A percentile compares a stretch with the other conserved stretches of the same genome.
Conservation (phyloP, 2,113 vertebrate species). For the Heterochromis multidens region DNA sequence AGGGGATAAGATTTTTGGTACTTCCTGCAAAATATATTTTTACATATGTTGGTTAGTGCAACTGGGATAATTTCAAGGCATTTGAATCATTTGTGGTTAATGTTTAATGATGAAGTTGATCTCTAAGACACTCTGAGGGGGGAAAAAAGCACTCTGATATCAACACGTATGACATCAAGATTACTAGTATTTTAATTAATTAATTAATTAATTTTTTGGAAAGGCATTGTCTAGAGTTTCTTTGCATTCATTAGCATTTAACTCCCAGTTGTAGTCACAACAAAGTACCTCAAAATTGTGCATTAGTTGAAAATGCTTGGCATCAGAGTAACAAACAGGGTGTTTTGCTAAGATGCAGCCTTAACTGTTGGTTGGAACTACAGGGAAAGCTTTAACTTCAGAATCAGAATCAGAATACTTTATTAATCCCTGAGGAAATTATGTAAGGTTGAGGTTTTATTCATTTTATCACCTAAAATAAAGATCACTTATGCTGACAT, state of each 20-base stretch:
- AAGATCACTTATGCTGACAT: neutral
- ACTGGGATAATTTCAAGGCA: neutral
- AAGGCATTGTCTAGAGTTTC: accelerated
- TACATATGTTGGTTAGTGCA: neutral
- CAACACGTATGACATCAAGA: neutral
- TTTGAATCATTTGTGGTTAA: neutral
- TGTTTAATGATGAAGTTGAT: neutral
- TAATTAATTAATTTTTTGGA: neutral
- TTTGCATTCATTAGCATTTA: neutral
- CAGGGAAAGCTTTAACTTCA: neutral
- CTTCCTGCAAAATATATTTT: neutral
- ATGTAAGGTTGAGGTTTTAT: neutral
- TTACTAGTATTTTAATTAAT: too few relatives aligned
- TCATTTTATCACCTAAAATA: neutral
- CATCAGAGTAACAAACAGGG: neutral
- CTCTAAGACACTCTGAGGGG: neutral
- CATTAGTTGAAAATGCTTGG: neutral
- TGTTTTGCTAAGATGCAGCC: neutral
- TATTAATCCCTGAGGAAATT: too few relatives aligned
- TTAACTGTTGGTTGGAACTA: neutral
- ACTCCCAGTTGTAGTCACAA: neutral
- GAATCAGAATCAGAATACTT: too few relatives aligned
- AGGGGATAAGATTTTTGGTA: neutral
- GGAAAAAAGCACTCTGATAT: accelerated
- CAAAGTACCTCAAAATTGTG: neutral